Percentiles rank a stretch among this genome's conserved stretches.
Conservation (phyloP, 2,888 invertebrate genomes). For the Epistrophe grossulariae region DNA sequence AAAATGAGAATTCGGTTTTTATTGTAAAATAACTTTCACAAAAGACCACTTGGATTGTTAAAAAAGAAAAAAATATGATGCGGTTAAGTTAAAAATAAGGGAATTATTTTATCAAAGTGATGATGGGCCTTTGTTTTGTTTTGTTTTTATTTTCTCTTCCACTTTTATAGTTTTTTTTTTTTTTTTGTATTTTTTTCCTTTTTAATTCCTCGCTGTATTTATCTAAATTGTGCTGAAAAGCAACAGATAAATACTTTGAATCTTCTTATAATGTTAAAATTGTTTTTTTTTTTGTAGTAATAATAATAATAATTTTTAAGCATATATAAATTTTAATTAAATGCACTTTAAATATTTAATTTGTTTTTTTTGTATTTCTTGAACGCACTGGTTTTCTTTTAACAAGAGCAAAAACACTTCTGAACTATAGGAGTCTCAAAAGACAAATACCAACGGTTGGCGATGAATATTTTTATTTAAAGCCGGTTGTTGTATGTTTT, state of each 20-base stretch:
- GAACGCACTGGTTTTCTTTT: slow-evolving; percentile 7
- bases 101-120: slow-evolving; percentile 41
- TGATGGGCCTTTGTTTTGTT: slow-evolving; percentile 59
- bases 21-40: slow-evolving; percentile 65
- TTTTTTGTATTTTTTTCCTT: background rate
- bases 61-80: slow-evolving; percentile 8
- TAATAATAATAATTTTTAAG: slow-evolving; percentile 7
- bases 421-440: slow-evolving; percentile 80
- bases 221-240: slow-evolving; percentile 19
- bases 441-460: slow-evolving; percentile 80
- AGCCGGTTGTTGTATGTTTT: slow-evolving; percentile 80
- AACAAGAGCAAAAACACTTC: slow-evolving; percentile 60
- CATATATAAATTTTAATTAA: slow-evolving; percentile 32
- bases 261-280: background rate
- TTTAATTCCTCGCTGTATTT: slow-evolving; percentile 27
- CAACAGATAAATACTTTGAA: slow-evolving; percentile 35
- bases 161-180: background rate
- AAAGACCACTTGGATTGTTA: slow-evolving; percentile 53
- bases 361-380: too few relatives aligned
- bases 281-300: background rate
- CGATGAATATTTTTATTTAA: slow-evolving; percentile 81
- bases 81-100: slow-evolving; percentile 24
- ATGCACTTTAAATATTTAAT: slow-evolving; percentile 12
- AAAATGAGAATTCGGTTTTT: slow-evolving; percentile 6
- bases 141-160: slow-evolving; percentile 19